Evolutionary conservation across 2,113 vertebrate genomes (phyloP), one percentile per base, ranked within the genome.

Genomic region (Gambusia affinis): DNA sequence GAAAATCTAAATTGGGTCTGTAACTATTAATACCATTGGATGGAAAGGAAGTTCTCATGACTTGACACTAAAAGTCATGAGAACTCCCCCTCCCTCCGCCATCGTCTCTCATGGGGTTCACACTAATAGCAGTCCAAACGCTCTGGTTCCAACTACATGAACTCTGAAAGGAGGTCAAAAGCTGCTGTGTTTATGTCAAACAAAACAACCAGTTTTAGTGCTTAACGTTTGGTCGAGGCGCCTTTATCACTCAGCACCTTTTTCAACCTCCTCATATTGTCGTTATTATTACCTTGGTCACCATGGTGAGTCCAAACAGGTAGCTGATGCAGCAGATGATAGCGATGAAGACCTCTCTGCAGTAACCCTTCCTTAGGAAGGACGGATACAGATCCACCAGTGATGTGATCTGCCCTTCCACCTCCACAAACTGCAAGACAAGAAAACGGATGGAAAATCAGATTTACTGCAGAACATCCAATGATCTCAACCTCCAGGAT

Each of bases 351-450:
- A 97, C 94, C 96, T 99, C 97, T 94, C 98, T 97, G 93, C 95
- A 96, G 95, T 98, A 98, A 95, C 97, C 98, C 97, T 98, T 99
- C 97, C 98, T 95, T 97, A 99, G 97, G 97, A 99, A 98, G 97
- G 97, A 98, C 88, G 98, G 98, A 96, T 98, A 97, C 95, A 99
- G 97, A 95, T 99, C 98, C 93, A 99, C 98, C 94, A 99, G 94
- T 85, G 98, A 99, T 68, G 98, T 99, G 96, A 99, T 98, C 97
- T 99, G 98, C 95, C 98, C 98, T 97, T 99, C 98, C 95, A 99
- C 98, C 95, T 99, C 98, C 93, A 99, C 98, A 96, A 99, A 99
- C 98, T 99, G 89, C 37, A 81, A 24, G 8, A 37, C 35, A 37
- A 8, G 8, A n/a, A 60, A 74, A 87, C 29, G 83, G 4, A 75